Evolutionary conservation across 2,113 vertebrate genomes (phyloP).

Genomic region (Polypterus bichir): DNA sequence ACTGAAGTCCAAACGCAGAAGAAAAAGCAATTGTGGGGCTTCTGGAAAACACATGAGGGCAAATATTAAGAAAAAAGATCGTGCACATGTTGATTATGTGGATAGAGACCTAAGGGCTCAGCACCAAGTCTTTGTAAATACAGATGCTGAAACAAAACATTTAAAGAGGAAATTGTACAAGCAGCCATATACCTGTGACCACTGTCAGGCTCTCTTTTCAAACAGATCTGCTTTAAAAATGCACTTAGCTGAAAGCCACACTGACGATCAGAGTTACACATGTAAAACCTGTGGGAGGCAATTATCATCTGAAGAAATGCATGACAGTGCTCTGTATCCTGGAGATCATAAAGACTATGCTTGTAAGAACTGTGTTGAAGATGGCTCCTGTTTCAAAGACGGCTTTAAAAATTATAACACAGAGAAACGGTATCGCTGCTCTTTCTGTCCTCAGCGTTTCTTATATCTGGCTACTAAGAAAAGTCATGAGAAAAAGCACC

Average conservation of each 20-base stretch:
- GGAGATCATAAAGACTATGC: slow-evolving; percentile 67
- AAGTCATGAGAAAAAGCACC: slow-evolving; percentile 86
- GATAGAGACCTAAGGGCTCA: slow-evolving; percentile 28
- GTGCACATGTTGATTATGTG: slow-evolving; percentile 20
- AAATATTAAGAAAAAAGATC: slow-evolving; percentile 29
- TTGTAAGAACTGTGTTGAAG: slow-evolving; percentile 81
- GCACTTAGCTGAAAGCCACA: slow-evolving; percentile 79
- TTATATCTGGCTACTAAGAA: slow-evolving; percentile 88
- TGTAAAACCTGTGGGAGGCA: slow-evolving; percentile 85
- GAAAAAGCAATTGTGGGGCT: slow-evolving; percentile 36
- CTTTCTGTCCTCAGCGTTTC: slow-evolving; percentile 90
- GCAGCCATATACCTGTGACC: slow-evolving; percentile 62
- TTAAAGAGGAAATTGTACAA: slow-evolving; percentile 53
- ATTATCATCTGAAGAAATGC: slow-evolving; percentile 68
- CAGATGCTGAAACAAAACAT: slow-evolving; percentile 37
- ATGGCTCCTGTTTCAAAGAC: slow-evolving; percentile 72
- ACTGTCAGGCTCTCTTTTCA: slow-evolving; percentile 78
- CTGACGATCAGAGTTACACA: slow-evolving; percentile 60
- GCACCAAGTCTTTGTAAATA: slow-evolving; percentile 37
- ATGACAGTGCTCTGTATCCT: slow-evolving; percentile 54
- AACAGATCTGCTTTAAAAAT: slow-evolving; percentile 77
- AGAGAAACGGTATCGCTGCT: slow-evolving; percentile 85
- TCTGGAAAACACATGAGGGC: slow-evolving; percentile 26
- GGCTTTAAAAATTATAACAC: slow-evolving; percentile 68
- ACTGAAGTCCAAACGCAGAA: slow-evolving; percentile 61